Percentiles rank a stretch among this genome's conserved stretches.
phyloP scores from a whole-genome alignment of 2,888 invertebrate species.

The Aromia moschata region DNA sequence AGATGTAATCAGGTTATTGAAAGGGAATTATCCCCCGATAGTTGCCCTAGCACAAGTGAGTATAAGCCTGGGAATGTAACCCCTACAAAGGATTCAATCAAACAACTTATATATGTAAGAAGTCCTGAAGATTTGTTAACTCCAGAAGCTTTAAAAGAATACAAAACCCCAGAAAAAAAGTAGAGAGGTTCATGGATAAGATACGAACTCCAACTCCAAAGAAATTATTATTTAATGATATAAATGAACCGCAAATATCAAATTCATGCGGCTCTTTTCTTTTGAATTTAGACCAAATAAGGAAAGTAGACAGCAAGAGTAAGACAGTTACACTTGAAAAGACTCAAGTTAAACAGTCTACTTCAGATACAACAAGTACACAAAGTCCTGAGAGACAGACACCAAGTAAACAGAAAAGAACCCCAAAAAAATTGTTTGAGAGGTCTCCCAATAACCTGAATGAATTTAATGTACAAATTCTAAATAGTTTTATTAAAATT shows the following conservation, averaged over 20 bases:
- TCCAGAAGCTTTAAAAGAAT: conserved; percentile 33
- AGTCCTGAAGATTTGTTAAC: conserved; percentile 40
- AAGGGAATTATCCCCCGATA: background rate
- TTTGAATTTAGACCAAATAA: conserved; percentile 13
- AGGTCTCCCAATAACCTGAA: conserved; percentile 52
- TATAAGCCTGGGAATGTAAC: conserved; percentile 1
- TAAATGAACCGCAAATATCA: background rate
- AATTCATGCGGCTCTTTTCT: conserved; percentile 3
- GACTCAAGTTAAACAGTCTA: background rate
- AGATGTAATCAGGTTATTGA: conserved; percentile 19
- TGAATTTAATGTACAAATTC: conserved; percentile 55
- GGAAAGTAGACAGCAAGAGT: background rate
- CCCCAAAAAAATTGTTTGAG: conserved; percentile 53
- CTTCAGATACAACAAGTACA: conserved; percentile 11
- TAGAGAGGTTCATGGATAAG: conserved; percentile 22
- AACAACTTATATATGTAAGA: conserved; percentile 33
- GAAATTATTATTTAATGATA: conserved; percentile 26
- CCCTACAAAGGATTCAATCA: background rate
- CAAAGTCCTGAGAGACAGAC: conserved; percentile 7
- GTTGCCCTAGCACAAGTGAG: conserved; percentile 22
- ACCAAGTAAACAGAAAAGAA: conserved; percentile 32
- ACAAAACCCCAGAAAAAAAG: conserved; percentile 34
- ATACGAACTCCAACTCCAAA: conserved; percentile 34
- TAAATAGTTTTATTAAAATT: conserved; percentile 55
- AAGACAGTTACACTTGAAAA: background rate